phyloP scores from a whole-genome alignment of 2,113 vertebrate species.

The Pheucticus melanocephalus region DNA sequence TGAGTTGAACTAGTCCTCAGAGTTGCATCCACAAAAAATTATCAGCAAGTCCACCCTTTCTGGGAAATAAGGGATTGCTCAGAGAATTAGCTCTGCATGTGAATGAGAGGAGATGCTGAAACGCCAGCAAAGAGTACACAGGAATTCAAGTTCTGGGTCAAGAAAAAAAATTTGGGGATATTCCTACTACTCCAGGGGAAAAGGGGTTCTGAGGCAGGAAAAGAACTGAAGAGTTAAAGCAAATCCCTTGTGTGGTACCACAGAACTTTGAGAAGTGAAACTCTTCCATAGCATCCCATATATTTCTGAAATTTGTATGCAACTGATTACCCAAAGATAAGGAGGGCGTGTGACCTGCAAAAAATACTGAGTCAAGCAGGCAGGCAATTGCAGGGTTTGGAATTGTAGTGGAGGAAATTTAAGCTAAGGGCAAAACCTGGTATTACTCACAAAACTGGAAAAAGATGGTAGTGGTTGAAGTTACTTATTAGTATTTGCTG shows the following conservation, averaged over 20 bases:
- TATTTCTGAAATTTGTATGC: neutral
- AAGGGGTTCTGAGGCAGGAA: neutral
- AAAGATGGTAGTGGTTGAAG: neutral
- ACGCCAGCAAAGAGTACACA: neutral
- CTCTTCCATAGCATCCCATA: neutral
- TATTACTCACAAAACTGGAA: neutral
- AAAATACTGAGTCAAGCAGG: neutral
- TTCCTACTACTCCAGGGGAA: neutral
- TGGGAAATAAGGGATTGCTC: neutral
- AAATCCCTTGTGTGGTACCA: neutral
- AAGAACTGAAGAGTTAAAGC: neutral
- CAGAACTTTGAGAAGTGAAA: neutral
- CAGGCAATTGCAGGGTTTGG: neutral
- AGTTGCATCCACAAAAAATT: neutral
- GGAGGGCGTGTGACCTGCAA: neutral
- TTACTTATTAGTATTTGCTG: neutral
- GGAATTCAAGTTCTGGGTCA: neutral
- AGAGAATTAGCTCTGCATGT: neutral
- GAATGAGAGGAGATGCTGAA: neutral
- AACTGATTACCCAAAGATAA: neutral
- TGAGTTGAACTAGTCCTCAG: neutral
- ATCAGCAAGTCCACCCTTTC: neutral
- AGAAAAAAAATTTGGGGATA: neutral
- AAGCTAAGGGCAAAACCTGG: neutral
- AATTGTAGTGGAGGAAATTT: neutral